phyloP scores from a whole-genome alignment of 2,888 invertebrate species.

The Volucella bombylans region DNA sequence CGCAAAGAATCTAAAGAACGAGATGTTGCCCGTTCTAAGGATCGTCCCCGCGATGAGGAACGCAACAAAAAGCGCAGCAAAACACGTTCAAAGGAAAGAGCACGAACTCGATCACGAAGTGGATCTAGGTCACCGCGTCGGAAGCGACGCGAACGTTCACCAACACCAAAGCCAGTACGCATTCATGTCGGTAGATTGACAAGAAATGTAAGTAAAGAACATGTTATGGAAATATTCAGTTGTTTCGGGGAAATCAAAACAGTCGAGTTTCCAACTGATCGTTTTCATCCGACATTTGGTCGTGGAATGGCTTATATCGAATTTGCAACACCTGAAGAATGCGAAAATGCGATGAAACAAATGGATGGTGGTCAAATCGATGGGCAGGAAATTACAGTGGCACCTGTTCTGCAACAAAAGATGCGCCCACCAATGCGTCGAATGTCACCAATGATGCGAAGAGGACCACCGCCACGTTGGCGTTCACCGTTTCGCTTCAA shows the following conservation, averaged over 20 bases:
- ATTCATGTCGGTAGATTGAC: conserved; percentile 97
- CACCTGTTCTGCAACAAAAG: conserved; percentile 93
- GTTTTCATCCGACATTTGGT: conserved; percentile 93
- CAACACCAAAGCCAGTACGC: conserved; percentile 94
- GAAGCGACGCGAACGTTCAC: conserved; percentile 91
- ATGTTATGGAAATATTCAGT: conserved; percentile 95
- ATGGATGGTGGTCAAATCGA: conserved; percentile 99
- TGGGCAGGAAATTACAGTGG: conserved; percentile 96
- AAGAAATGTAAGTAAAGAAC: conserved; percentile 95
- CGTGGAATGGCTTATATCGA: conserved; percentile 98
- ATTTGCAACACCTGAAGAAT: conserved; percentile 95
- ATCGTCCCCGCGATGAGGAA: conserved; percentile 76
- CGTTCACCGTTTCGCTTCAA: conserved; percentile 81
- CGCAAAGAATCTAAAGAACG: conserved; percentile 77
- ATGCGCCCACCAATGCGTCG: conserved; percentile 80
- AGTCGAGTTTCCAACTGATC: conserved; percentile 94
- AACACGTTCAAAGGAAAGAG: conserved; percentile 77
- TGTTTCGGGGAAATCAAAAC: conserved; percentile 92
- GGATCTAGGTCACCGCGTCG: conserved; percentile 90
- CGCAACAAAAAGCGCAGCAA: conserved; percentile 67
- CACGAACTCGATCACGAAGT: conserved; percentile 85
- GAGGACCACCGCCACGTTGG: conserved; percentile 80
- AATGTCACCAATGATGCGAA: conserved; percentile 80
- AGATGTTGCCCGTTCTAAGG: conserved; percentile 75
- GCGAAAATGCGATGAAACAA: conserved; percentile 99